Conservation (phyloP, 2,797 vertebrate species). For the Arctocebus calabarensis region DNA sequence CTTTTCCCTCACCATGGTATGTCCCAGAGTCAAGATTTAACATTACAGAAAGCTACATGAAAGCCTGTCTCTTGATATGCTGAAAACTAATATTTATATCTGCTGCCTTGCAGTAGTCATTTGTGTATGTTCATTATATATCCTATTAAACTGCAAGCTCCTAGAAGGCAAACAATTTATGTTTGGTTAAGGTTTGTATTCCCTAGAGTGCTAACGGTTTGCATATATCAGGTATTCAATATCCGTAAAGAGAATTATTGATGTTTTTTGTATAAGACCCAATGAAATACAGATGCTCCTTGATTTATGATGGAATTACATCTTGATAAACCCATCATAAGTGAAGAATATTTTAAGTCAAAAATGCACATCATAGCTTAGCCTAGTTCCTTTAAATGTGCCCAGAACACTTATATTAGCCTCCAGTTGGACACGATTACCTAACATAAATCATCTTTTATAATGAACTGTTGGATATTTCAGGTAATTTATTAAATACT, state of each 20-base stretch:
- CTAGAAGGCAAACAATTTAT: conserved; percentile 59
- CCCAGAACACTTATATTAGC: neutral
- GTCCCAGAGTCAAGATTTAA: neutral
- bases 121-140: neutral
- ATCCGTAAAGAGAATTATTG: conserved; percentile 59
- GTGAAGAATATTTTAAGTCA: neutral
- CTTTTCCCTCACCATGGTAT: neutral
- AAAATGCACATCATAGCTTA: neutral
- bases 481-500: neutral
- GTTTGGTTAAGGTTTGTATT: conserved; percentile 11
- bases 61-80: neutral
- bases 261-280: conserved; percentile 47
- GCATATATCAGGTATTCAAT: conserved; percentile 54
- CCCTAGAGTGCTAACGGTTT: neutral
- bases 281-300: neutral
- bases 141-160: neutral
- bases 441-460: neutral
- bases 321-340: neutral
- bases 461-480: neutral
- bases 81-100: neutral
- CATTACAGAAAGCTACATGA: neutral
- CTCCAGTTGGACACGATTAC: neutral
- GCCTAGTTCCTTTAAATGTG: neutral
- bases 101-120: neutral
- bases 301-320: neutral